Percentiles rank a stretch among this genome's conserved stretches.
phyloP scores from a whole-genome alignment of 1,140 invertebrate genomes.

The Drosophila yakuba region DNA sequence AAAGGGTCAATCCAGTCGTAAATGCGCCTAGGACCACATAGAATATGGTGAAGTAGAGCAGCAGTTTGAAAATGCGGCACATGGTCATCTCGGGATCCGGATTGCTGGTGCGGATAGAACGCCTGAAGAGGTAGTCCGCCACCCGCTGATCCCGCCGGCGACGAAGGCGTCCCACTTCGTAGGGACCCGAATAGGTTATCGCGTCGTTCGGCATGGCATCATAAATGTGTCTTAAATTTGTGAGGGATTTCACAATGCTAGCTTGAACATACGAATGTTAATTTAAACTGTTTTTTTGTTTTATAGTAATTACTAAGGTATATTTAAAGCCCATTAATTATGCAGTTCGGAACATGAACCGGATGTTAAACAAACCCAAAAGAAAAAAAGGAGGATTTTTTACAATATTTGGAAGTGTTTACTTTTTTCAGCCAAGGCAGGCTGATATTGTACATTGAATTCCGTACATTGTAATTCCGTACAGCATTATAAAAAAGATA shows the following conservation, averaged over 20 bases:
- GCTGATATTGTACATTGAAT: too few relatives aligned
- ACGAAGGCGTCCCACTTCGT: conserved; percentile 17
- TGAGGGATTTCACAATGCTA: background rate
- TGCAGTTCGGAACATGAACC: too few relatives aligned
- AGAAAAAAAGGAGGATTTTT: too few relatives aligned
- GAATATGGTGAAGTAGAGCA: conserved; percentile 19
- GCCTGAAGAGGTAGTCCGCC: background rate
- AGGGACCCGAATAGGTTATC: conserved; percentile 12
- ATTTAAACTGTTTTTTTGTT: too few relatives aligned
- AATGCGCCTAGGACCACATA: background rate
- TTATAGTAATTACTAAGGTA: too few relatives aligned
- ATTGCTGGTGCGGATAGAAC: conserved; percentile 2
- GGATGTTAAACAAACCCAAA: too few relatives aligned
- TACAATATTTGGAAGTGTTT: too few relatives aligned
- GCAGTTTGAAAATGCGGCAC: conserved; percentile 18
- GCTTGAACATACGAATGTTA: background rate
- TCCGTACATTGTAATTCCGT: too few relatives aligned
- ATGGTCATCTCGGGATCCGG: conserved; percentile 1
- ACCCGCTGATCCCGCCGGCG: conserved; percentile 19
- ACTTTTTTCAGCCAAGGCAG: too few relatives aligned
- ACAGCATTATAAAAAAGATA: background rate
- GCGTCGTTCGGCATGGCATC: conserved; percentile 18
- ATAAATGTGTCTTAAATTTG: too few relatives aligned
- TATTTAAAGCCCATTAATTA: too few relatives aligned
- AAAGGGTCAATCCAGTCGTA: background rate